These are phyloP conservation scores for Pyrgus malvae DNA, from an alignment of 2,888 invertebrate species.

Conservation along the genomic window DNA sequence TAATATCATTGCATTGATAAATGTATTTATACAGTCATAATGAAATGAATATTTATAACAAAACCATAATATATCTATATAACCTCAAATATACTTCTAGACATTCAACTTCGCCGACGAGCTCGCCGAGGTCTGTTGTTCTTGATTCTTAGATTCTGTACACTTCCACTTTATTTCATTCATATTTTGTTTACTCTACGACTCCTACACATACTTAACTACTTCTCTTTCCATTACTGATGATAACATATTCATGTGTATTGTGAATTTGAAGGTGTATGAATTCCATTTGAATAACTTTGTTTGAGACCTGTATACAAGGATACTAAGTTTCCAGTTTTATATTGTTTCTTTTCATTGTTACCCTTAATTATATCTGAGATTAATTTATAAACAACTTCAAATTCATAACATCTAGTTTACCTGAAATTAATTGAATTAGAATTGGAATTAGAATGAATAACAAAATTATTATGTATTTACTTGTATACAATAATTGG, in stretches of 20 bases:
- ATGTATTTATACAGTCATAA: too few relatives aligned
- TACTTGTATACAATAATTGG: neutral
- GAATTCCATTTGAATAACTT: too few relatives aligned
- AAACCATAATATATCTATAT: neutral
- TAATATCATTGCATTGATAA: too few relatives aligned
- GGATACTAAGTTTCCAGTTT: too few relatives aligned
- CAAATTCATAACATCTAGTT: conserved; percentile 36
- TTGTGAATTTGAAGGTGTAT: conserved; percentile 48
- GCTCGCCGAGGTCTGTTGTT: conserved; percentile 36
- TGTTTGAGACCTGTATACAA: too few relatives aligned
- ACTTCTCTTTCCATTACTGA: conserved; percentile 49
- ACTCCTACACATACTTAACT: conserved; percentile 50
- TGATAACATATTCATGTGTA: conserved; percentile 37
- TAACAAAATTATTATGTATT: neutral
- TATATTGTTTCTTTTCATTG: too few relatives aligned
- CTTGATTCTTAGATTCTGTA: conserved; percentile 29
- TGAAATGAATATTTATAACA: neutral
- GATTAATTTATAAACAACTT: conserved; percentile 28
- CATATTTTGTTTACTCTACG: conserved; percentile 41
- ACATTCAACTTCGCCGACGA: conserved; percentile 31
- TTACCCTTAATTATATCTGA: too few relatives aligned
- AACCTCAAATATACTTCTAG: conserved; percentile 14
- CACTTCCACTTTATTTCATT: conserved; percentile 15
- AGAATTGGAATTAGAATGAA: too few relatives aligned
- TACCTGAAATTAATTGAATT: neutral